Base-by-base conservation (phyloP, 1,140 invertebrate genomes). In the Drosophila erecta region DNA sequence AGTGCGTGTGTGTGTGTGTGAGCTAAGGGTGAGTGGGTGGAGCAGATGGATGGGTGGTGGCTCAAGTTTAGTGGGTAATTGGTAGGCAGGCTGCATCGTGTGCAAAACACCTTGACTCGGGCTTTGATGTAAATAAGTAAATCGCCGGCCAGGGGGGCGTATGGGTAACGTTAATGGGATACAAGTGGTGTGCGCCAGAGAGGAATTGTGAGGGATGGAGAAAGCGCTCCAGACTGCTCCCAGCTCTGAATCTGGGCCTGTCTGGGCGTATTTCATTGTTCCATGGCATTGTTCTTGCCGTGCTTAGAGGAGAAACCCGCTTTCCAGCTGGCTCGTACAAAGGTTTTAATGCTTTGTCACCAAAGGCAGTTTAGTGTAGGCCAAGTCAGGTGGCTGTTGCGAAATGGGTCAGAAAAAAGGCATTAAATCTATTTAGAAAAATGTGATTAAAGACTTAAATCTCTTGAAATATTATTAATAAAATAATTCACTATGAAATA, bases 221-320 rank as follows among this genome's bases (percentile, higher is more conserved):
- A 2, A 11, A 22, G 12, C 7, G 27, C 47, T 30, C 46, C 27
- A 50, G 35, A 55, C 40, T 55, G 59, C n/a, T n/a, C n/a, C n/a
- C n/a, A n/a, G 3, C 7, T 57, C 55, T 30, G 49, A 53, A 30
- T 53, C 51, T 37, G 37, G 47, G 64, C 61, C 64, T 55, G 66
- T 76, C 72, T 58, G 60, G 61, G 66, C 66, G 83, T 81, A 87
- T 81, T 86, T 83, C 83, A 87, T 87, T 89, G 84, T 89, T 83
- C 59, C 74, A 81, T 35, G 60, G 50, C 62, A 73, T 57, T 69
- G 53, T 51, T 79, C 61, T 59, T 55, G 61, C 40, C 75, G 40
- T 35, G 41, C 49, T 67, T 40, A 43, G 24, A 30, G 61, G 66
- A 44, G 74, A 66, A 83, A 64, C 7, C 44, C 59, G 20, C 47